Base-by-base conservation (phyloP, 2,113 vertebrate genomes). In the Brachionichthys hirsutus region DNA sequence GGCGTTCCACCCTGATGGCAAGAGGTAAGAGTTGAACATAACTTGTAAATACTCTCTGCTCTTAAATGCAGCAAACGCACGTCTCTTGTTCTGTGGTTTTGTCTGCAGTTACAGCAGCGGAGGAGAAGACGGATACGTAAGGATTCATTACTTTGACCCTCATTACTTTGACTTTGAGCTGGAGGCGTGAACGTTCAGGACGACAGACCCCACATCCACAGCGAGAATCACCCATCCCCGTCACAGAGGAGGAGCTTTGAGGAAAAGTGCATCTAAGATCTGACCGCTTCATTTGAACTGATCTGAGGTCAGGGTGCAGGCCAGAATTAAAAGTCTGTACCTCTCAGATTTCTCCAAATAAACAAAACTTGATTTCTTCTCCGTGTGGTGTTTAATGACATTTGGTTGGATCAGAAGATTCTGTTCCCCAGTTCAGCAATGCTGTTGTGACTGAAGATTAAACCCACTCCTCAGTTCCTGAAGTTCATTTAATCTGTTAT, bases 161-260 rank as follows among this genome's bases (percentile, higher is more conserved):
- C 95, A 95, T 30, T 99, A 99, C 90, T 99, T 99, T 12, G 97
- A 99, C 74, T 99, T 99, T 76, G 97, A 99, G 60, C 93, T 98
- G 66, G 97, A 99, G 85, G 94, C 86, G 6, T 98, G 78, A 89
- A 66, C 19, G 18, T 16, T 12, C 15, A 9, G 45, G n/a, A n/a
- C 6, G 9, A 2, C n/a, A 4, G 2, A 48, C 10, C 43, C 15
- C 34, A 46, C 64, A 18, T 34, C 38, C 12, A 24, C 61, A 36
- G 8, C 43, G 14, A 15, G 13, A 42, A 13, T 30, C 12, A 15
- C 22, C 24, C 17, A 41, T 17, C 19, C 66, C 44, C 51, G 48
- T 56, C 46, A 51, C 61, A 56, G 67, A 16, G 35, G 47, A 34
- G 15, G n/a, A 50, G 10, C 7, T 12, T 2, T 12, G 4, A 16